A percentile compares a stretch with the other conserved stretches of the same genome.
These are phyloP conservation scores for Motacilla tschutschensis DNA, from an alignment of 2,113 vertebrate genomes.

Conservation along the genomic window DNA sequence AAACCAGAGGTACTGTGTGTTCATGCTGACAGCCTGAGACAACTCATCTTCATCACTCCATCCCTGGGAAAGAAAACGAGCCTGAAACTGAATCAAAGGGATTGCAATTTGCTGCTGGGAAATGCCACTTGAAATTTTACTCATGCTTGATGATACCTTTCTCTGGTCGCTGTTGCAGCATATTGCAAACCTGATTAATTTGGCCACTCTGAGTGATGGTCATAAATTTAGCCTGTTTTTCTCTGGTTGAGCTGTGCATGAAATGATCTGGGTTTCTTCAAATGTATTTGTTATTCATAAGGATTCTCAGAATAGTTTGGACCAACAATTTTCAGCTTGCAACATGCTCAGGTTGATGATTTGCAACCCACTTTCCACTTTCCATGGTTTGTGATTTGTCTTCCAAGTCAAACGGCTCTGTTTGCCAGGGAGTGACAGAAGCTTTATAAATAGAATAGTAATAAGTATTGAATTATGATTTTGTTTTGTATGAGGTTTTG, in stretches of 20 bases:
- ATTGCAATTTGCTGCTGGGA: neutral
- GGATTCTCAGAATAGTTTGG: slow-evolving; percentile 28
- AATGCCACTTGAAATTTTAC: slow-evolving; percentile 10
- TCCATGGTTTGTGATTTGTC: slow-evolving; percentile 9
- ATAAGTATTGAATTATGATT: slow-evolving; percentile 11
- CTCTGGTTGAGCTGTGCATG: slow-evolving; percentile 8
- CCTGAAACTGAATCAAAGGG: neutral
- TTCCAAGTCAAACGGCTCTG: slow-evolving; percentile 8
- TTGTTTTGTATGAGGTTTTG: slow-evolving; percentile 24
- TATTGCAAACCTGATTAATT: slow-evolving; percentile 10
- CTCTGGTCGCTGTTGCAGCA: neutral
- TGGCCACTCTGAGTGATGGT: slow-evolving; percentile 7
- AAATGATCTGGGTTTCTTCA: slow-evolving; percentile 37
- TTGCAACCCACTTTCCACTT: slow-evolving; percentile 42
- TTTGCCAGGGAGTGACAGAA: slow-evolving; percentile 28
- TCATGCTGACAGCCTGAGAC: neutral
- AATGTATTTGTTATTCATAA: slow-evolving; percentile 16
- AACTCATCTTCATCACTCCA: neutral
- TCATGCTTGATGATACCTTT: neutral
- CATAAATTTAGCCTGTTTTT: slow-evolving; percentile 33
- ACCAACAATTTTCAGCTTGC: neutral
- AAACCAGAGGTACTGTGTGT: neutral
- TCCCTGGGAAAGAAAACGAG: neutral
- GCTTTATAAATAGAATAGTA: slow-evolving; percentile 38
- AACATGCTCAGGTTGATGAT: neutral